phyloP scores from a whole-genome alignment of 2,113 vertebrate species.

The Tyrannus savana region DNA sequence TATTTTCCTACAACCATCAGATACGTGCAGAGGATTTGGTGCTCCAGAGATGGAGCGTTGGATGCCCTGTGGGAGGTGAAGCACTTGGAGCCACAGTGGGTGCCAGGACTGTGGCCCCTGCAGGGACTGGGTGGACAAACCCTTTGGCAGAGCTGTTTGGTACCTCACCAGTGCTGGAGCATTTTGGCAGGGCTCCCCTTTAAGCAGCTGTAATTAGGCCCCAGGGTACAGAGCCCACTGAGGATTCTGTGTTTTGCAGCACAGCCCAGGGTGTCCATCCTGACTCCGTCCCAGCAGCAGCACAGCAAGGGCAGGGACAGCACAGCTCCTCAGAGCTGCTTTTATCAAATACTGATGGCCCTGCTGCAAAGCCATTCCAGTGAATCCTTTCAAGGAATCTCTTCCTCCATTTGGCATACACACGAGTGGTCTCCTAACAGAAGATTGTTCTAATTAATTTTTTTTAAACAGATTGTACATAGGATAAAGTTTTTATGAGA shows the following conservation, averaged over 20 bases:
- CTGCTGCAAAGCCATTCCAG: neutral
- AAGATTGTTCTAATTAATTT: neutral
- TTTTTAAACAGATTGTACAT: neutral
- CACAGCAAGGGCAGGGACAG: accelerated
- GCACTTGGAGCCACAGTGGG: neutral
- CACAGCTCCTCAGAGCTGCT: neutral
- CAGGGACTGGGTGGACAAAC: neutral
- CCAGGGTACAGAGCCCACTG: neutral
- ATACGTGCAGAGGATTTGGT: neutral
- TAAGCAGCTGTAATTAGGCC: neutral
- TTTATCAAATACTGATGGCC: neutral
- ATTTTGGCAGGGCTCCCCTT: neutral
- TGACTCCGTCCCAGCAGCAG: accelerated
- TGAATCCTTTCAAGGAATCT: neutral
- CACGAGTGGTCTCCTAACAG: neutral
- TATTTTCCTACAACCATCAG: neutral
- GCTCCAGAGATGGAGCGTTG: accelerated
- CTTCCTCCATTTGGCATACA: neutral
- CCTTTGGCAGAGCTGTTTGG: neutral
- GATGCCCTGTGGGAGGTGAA: neutral
- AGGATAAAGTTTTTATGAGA: neutral
- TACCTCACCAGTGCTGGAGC: neutral
- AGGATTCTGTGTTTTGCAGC: neutral
- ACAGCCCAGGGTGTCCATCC: neutral
- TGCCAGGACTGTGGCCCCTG: neutral